Evolutionary conservation across 2,113 vertebrate genomes (phyloP), one percentile per base, ranked within the genome.

Genomic region (Bothrops jararaca): DNA sequence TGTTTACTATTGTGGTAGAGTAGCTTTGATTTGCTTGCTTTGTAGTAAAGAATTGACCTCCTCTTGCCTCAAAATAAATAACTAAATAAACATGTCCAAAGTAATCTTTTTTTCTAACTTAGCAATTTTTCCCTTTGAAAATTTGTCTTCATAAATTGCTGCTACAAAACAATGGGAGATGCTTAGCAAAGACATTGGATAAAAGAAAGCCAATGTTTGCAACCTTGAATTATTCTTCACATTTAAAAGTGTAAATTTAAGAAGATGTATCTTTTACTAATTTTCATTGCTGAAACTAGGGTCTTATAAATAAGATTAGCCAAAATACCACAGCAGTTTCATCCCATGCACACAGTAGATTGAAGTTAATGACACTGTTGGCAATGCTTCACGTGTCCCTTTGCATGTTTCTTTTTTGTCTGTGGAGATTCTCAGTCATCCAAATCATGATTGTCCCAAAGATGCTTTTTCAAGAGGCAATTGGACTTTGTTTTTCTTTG

Each of bases 71-170:
- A 1, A 1, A 1, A 5, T 23, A 60, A 89, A 74, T 15, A 48
- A 48, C 45, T 48, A 26, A 58, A 60, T 2, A 12, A 64, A 5
- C 12, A 29, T 12, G 3, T 64, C 95, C 92, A 22, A 87, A 45
- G 39, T 94, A 0, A 18, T 89, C 18, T 4, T 89, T 96, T 80
- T 80, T 80, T 80, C 34, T 80, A 50, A 7, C 18, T 39, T 22
- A 52, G 6, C 26, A 15, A 29, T 85, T 34, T 29, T 93, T 92
- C 18, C 34, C 93, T 95, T 56, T 48, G 74, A 5, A 90, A 93
- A 95, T 92, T 29, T 94, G 29, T 58, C 92, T 26, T 90, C 93
- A 90, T 92, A 64, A 12, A 92, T 58, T 94, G 48, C 88, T 89
- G 94, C 12, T 91, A 42, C 89, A 86, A 57, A 94, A 22, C 5